Conservation (phyloP, 1,140 invertebrate genomes). For the Meloidogyne exigua region DNA sequence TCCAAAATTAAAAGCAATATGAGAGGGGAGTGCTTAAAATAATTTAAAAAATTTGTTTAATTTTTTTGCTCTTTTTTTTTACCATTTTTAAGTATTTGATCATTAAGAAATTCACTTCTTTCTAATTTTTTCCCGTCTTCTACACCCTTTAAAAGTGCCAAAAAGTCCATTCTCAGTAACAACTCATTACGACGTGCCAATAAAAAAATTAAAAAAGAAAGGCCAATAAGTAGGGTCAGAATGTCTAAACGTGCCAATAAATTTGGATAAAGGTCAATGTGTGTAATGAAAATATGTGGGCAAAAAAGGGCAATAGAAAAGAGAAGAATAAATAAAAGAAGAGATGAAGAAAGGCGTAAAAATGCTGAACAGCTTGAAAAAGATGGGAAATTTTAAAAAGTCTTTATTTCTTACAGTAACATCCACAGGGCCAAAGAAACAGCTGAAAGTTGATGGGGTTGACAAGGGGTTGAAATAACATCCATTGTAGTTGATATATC, state of each 20-base stretch:
- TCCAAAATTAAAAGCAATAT: slow-evolving; percentile 52
- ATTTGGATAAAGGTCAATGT: slow-evolving; percentile 46
- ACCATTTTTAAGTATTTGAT: slow-evolving; percentile 47
- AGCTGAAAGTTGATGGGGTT: slow-evolving; percentile 51
- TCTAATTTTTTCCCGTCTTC: slow-evolving; percentile 44
- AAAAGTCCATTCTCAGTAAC: slow-evolving; percentile 56
- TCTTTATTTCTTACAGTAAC: slow-evolving; percentile 21
- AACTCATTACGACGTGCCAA: slow-evolving; percentile 53
- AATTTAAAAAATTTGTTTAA: not conserved
- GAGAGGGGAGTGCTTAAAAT: slow-evolving; percentile 36
- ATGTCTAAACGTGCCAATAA: slow-evolving; percentile 54
- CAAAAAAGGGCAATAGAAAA: slow-evolving; percentile 47
- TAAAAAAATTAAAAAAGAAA: slow-evolving; percentile 48
- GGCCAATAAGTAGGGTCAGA: slow-evolving; percentile 40
- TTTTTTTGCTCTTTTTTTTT: too few species aligned
- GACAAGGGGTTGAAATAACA: slow-evolving; percentile 37
- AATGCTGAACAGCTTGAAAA: slow-evolving; percentile 56
- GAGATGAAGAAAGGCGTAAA: slow-evolving; percentile 50
- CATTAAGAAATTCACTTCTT: slow-evolving; percentile 49
- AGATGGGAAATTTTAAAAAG: slow-evolving; percentile 37
- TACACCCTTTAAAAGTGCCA: slow-evolving; percentile 45
- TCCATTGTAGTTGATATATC: not conserved
- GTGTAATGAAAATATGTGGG: slow-evolving; percentile 56
- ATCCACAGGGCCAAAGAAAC: slow-evolving; percentile 59
- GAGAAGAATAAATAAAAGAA: slow-evolving; percentile 42